Base-by-base conservation (phyloP, 2,113 vertebrate species). In the Stictonetta naevosa region DNA sequence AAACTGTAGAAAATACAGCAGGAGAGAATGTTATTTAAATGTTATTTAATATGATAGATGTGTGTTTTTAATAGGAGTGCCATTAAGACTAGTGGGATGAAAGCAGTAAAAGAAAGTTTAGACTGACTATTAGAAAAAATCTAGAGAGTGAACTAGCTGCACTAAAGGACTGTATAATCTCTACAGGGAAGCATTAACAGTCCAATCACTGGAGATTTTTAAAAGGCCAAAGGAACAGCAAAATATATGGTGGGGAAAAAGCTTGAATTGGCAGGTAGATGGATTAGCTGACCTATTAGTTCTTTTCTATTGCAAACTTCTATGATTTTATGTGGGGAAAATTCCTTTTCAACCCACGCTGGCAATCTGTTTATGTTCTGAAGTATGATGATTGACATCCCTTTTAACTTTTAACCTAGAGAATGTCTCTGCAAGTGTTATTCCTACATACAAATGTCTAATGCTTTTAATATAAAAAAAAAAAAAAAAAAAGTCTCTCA, bases 271-370 rank as follows among this genome's bases (percentile, higher is more conserved):
- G 89, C 96, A 97, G 95, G 96, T 96, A 92, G 95, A 93, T 90
- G 77, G 88, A 96, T 93, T 93, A 92, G 78, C 46, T 96, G 95
- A 97, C 96, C 96, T 96, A 96, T 94, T 97, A 94, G 92, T 94
- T 97, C 94, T 94, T 95, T 93, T 79, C 77, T 71, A 96, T 96
- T 91, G 90, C 95, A 95, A 94, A 95, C 86, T 93, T 91, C 76
- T 96, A 92, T 77, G 81, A 96, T 92, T 95, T 93, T 95, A 64
- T 96, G 94, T 86, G 84, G 94, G 94, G 96, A 96, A 97, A 96
- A 97, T 95, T 97, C 96, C 96, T 97, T 97, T 97, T 95, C 97
- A 97, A 93, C 97, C 97, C 96, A 97, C 96, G 95, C 97, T 96
- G 95, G 97, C 96, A 97, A 97, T 97, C 96, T 97, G 96, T 96